A percentile compares a stretch with the other conserved stretches of the same genome.
Evolutionary conservation across 2,888 invertebrate genomes (phyloP).

Genomic region (Luffia ferchaultella): DNA sequence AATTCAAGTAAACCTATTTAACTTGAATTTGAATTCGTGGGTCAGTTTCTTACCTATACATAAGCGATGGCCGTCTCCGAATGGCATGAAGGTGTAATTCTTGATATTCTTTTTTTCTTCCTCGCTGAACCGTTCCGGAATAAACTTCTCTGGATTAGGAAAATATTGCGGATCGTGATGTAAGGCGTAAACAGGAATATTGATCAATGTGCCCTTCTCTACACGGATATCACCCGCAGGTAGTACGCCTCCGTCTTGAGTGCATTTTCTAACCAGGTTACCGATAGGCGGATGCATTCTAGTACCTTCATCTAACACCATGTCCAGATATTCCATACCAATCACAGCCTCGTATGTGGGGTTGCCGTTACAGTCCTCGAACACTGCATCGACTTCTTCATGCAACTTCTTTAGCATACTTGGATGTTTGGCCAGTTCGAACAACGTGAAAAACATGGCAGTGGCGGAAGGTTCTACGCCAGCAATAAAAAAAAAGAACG

Average conservation of each 20-base stretch:
- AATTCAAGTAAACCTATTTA: too few species aligned
- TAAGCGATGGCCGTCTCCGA: not conserved
- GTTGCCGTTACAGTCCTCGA: slow-evolving; percentile 22
- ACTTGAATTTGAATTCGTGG: not conserved
- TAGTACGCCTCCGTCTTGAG: slow-evolving; percentile 24
- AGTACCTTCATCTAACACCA: slow-evolving; percentile 29
- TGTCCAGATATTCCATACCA: slow-evolving; percentile 34
- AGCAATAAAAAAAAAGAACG: slow-evolving; percentile 41
- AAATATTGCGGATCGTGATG: slow-evolving; percentile 47
- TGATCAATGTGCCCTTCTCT: slow-evolving; percentile 30
- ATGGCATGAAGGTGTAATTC: slow-evolving; percentile 18
- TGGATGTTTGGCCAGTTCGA: slow-evolving; percentile 34
- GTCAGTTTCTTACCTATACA: not conserved
- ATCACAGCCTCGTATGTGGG: slow-evolving; percentile 27
- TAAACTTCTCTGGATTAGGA: slow-evolving; percentile 43
- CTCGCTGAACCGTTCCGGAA: slow-evolving; percentile 39
- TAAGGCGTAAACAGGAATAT: slow-evolving; percentile 31
- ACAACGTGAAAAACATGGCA: slow-evolving; percentile 27
- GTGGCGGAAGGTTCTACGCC: slow-evolving; percentile 43
- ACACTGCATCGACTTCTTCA: slow-evolving; percentile 33
- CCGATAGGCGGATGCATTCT: slow-evolving; percentile 36
- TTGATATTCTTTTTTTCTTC: slow-evolving; percentile 23
- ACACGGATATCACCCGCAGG: slow-evolving; percentile 36
- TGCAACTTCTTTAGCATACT: slow-evolving; percentile 30
- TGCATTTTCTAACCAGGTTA: slow-evolving; percentile 25